Conservation (phyloP, 2,888 invertebrate species). For the Drosophila helvetica region DNA sequence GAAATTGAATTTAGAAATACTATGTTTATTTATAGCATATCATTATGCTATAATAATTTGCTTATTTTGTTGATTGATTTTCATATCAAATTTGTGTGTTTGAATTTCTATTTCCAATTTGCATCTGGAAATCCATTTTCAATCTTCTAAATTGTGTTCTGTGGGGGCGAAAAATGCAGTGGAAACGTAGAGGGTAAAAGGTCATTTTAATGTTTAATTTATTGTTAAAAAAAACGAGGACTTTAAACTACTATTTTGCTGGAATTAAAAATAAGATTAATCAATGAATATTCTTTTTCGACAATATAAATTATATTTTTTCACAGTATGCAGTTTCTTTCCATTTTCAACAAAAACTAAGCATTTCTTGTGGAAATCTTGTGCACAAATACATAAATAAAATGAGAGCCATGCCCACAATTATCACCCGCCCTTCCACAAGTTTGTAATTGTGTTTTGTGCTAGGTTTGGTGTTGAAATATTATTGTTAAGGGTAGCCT, state of each 20-base stretch:
- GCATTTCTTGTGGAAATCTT: not conserved
- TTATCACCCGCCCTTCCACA: slow-evolving; percentile 52
- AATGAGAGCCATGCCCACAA: slow-evolving; percentile 42
- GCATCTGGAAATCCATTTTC: not conserved
- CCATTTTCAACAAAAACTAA: not conserved
- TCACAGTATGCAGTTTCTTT: not conserved
- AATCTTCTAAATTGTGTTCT: not conserved
- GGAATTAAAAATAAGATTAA: no score
- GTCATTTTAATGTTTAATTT: not conserved
- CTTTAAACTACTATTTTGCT: not conserved
- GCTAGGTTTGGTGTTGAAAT: slow-evolving; percentile 53
- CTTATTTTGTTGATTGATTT: not conserved
- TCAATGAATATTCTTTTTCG: no score
- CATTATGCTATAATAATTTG: not conserved
- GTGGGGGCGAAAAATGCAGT: not conserved
- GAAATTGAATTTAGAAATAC: not conserved
- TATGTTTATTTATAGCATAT: not conserved
- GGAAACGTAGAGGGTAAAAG: not conserved
- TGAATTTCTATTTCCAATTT: not conserved
- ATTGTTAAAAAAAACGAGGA: not conserved
- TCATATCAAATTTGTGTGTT: not conserved
- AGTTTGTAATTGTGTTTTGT: slow-evolving; percentile 29
- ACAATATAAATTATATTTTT: not conserved
- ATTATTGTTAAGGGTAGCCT: slow-evolving; percentile 62
- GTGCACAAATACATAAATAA: not conserved